Base-by-base conservation (phyloP, 2,888 invertebrate genomes). In the Lasioglossum oenotherae region DNA sequence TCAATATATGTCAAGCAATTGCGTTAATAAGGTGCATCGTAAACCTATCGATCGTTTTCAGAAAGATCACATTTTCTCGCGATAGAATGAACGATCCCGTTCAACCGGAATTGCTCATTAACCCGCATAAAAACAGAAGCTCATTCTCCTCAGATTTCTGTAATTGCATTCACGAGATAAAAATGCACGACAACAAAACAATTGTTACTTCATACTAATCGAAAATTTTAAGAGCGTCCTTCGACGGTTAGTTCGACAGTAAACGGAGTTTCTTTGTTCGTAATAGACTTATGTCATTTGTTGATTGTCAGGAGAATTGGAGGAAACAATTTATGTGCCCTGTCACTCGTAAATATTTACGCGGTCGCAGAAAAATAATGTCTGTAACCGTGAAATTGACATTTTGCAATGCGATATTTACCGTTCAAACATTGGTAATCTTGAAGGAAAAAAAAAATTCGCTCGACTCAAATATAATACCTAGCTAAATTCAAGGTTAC, bases 321-420 rank as follows among this genome's bases (percentile, higher is more conserved):
- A 35, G 19, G 67, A 67, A 35, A 67, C 67, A 3, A 35, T 67
- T 67, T 67, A 35, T 67, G 35, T 35, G 10, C 35, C 60, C 27
- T 16, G 60, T 53, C 53, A 53, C 64, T 35, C 67, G 67, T 31
- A 67, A 67, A 67, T 67, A 67, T 35, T 31, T 67, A 35, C 67
- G 31, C 67, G 19, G 10, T 4, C 67, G 67, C 31, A 19, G 64
- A 10, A 35, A 67, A 67, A 10, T 35, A 35, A 35, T 35, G 35
- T 35, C 19, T 3, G 31, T 10, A 35, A 67, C 67, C 23, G 67
- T 67, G 23, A 67, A 67, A 35, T 67, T 67, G 10, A 67, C 67
- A 67, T 67, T 67, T 31, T 67, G 35, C 31, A 67, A 67, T 8
- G 19, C 49, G 12, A 31, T 46, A 10, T 31, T 0, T 38, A 2